phyloP scores from a whole-genome alignment of 2,113 vertebrate species.

The Macquaria ambigua region DNA sequence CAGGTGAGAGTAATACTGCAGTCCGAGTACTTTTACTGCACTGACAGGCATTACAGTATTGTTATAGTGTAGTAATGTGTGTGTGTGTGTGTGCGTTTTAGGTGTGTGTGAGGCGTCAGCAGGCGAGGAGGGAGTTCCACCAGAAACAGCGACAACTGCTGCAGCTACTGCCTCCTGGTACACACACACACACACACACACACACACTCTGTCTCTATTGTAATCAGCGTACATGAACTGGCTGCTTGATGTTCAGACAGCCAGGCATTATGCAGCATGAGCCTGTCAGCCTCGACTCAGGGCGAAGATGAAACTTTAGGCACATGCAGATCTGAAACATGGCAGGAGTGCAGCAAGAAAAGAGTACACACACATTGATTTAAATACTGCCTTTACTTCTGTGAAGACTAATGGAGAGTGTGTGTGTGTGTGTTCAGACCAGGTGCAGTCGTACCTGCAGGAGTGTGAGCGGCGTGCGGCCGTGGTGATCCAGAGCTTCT shows the following conservation, averaged over 20 bases:
- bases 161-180: slow-evolving; percentile 91
- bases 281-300: no score
- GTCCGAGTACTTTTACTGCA: not conserved
- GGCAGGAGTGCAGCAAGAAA: no score
- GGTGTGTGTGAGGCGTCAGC: slow-evolving; percentile 89
- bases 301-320: no score
- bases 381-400: no score
- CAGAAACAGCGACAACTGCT: slow-evolving; percentile 90
- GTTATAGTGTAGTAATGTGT: not conserved
- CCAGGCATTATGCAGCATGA: no score
- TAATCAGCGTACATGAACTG: no score
- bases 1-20: slow-evolving; percentile 55
- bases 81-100: slow-evolving; percentile 74
- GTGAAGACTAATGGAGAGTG: not conserved
- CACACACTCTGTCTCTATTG: not conserved
- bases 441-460: slow-evolving; percentile 88
- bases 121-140: slow-evolving; percentile 90
- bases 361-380: no score
- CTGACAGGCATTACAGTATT: not conserved
- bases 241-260: no score
- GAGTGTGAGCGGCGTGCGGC: slow-evolving; percentile 90
- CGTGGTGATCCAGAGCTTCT: slow-evolving; percentile 91
- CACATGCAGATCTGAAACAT: no score
- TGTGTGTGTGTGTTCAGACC: slow-evolving; percentile 71
- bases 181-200: not conserved